Conservation (phyloP, 2,797 vertebrate genomes). For the Anomalospiza imberbis region DNA sequence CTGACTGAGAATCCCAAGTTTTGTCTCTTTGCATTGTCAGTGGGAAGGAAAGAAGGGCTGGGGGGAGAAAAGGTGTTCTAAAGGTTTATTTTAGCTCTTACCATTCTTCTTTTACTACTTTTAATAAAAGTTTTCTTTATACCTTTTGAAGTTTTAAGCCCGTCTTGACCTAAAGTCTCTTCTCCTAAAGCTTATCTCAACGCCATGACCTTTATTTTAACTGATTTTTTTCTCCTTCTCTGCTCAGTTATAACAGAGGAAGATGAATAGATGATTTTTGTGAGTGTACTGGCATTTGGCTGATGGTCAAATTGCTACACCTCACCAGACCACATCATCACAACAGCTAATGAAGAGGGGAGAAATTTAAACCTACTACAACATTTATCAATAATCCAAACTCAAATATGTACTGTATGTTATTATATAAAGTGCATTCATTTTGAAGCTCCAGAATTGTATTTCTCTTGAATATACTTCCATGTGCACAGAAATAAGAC, state of each 20-base stretch:
- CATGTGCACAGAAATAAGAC: neutral
- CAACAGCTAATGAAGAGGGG: neutral
- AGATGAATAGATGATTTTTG: neutral
- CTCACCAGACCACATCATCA: neutral
- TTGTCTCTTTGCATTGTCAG: neutral
- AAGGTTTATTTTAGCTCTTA: neutral
- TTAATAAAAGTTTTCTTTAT: neutral
- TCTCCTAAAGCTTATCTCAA: neutral
- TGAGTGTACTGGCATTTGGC: neutral
- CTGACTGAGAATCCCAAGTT: neutral
- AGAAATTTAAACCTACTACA: neutral
- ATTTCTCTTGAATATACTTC: neutral
- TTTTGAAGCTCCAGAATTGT: neutral
- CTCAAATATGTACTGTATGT: neutral
- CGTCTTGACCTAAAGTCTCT: neutral
- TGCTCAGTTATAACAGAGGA: neutral
- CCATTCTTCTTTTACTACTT: neutral
- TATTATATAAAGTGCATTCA: neutral
- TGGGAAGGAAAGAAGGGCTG: neutral
- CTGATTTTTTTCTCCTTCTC: neutral
- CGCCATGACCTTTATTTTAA: neutral
- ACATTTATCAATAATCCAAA: neutral
- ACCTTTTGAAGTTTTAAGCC: neutral
- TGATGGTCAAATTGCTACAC: fast-evolving
- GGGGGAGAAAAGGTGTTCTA: neutral